Conservation (phyloP, 2,888 invertebrate genomes). For the Lissonota sp. region DNA sequence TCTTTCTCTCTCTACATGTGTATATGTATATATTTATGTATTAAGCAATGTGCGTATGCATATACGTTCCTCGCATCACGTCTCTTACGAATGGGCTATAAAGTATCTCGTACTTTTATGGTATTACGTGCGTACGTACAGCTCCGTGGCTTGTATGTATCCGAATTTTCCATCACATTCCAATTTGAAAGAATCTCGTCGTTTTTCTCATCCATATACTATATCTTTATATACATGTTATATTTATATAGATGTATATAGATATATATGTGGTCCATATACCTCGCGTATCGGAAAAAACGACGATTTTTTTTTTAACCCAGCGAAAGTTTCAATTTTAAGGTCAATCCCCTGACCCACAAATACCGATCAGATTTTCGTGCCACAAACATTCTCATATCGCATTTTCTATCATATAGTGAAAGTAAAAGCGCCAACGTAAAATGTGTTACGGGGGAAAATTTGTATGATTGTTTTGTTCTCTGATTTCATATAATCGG, state of each 20-base stretch:
- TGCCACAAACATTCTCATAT: constrained; percentile 20
- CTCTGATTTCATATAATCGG: neutral
- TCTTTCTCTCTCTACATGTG: constrained; percentile 22
- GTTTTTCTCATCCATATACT: neutral
- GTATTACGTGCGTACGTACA: neutral
- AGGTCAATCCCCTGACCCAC: constrained; percentile 45
- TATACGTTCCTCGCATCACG: constrained; percentile 47
- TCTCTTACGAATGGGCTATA: constrained; percentile 43
- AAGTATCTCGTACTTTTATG: constrained; percentile 16
- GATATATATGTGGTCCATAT: constrained; percentile 41
- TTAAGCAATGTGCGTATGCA: constrained; percentile 47
- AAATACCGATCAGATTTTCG: constrained; percentile 18
- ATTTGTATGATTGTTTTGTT: neutral
- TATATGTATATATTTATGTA: too few relatives aligned
- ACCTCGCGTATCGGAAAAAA: constrained; percentile 42
- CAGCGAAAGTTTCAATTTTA: constrained; percentile 37
- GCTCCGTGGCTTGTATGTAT: neutral
- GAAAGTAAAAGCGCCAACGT: neutral
- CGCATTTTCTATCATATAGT: neutral
- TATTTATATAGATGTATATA: constrained; percentile 4
- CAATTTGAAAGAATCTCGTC: constrained; percentile 5
- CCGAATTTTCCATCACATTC: constrained; percentile 16
- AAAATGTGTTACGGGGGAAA: neutral
- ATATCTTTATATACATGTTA: neutral
- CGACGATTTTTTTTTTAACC: constrained; percentile 30